Base-by-base conservation (phyloP, 2,797 vertebrate species). In the Chelon labrosus region DNA sequence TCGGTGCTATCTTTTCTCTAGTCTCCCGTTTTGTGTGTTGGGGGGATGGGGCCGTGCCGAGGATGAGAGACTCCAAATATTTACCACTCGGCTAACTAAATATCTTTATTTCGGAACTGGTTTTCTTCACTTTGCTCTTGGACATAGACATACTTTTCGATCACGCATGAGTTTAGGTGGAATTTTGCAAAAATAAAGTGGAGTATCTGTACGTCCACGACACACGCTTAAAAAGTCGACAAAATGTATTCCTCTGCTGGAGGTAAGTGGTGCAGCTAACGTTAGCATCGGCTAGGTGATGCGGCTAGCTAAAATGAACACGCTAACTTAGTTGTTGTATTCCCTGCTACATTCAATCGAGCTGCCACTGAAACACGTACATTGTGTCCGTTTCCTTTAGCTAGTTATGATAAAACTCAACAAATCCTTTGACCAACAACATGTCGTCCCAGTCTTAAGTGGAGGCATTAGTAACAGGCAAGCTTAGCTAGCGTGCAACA, bases 161-260 rank as follows among this genome's bases (percentile, higher is more conserved):
- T 50, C 73, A 90, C 92, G 90, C 31, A 95, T 95, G 94, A 92
- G 80, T 91, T 88, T 89, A 38, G 76, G 78, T 49, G 83, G 74
- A 85, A 72, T 77, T 84, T 51, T 53, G 54, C 79, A 51, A 4
- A 50, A 81, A 58, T 87, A 82, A 84, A 92, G 92, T 90, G 90
- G 87, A 91, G 87, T 80, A 82, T 69, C 79, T 58, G 81, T 84
- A 84, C 84, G 85, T 89, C 90, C 89, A 90, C 89, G 85, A 84
- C 77, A 89, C 67, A 81, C 91, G 86, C 79, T 84, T 63, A 87
- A 91, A 87, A 93, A 91, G 87, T 92, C 86, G 88, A 91, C 87
- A 92, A 94, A 93, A 96, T 96, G 95, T 95, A 91, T 91, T 90
- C 94, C 89, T 92, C 93, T 88, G 70, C 94, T 91, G 93, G 88